Percentiles rank a stretch among this genome's conserved stretches.
phyloP scores from a whole-genome alignment of 2,888 invertebrate species.

The Eilema depressum region DNA sequence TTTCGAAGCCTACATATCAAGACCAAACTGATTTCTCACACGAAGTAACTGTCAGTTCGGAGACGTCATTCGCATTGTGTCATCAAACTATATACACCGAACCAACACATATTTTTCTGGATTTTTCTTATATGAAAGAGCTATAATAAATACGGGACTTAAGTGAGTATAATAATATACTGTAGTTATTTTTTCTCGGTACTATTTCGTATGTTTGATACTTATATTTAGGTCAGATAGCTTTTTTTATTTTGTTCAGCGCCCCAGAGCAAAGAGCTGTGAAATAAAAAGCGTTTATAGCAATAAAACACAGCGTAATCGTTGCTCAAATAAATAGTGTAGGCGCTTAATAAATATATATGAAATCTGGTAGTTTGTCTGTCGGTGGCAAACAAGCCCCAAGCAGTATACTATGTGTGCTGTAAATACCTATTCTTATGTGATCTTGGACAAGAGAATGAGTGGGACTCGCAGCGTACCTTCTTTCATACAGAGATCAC shows the following conservation, averaged over 20 bases:
- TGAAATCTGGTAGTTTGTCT: too few species aligned
- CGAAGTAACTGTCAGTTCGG: background rate
- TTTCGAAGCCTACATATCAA: background rate
- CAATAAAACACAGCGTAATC: background rate
- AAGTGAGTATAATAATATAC: background rate
- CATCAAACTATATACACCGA: background rate
- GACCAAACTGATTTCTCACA: conserved; percentile 8
- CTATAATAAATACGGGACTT: background rate
- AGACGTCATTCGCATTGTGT: background rate
- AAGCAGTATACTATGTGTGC: too few species aligned
- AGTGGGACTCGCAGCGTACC: too few species aligned
- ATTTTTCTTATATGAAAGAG: background rate
- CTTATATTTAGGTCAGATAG: background rate
- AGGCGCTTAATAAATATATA: background rate
- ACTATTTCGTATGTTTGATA: background rate
- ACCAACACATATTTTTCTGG: background rate
- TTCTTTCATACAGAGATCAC: too few species aligned
- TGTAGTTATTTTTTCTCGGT: background rate
- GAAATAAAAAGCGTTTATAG: background rate
- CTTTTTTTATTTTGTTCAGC: too few species aligned
- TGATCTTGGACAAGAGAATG: too few species aligned
- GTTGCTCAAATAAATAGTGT: background rate
- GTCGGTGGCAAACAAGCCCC: too few species aligned
- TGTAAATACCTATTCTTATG: too few species aligned
- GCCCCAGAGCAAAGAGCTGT: background rate